Evolutionary conservation across 2,888 invertebrate species (phyloP), one percentile per base, ranked within the genome.

Genomic region (Acrobasis repandana): DNA sequence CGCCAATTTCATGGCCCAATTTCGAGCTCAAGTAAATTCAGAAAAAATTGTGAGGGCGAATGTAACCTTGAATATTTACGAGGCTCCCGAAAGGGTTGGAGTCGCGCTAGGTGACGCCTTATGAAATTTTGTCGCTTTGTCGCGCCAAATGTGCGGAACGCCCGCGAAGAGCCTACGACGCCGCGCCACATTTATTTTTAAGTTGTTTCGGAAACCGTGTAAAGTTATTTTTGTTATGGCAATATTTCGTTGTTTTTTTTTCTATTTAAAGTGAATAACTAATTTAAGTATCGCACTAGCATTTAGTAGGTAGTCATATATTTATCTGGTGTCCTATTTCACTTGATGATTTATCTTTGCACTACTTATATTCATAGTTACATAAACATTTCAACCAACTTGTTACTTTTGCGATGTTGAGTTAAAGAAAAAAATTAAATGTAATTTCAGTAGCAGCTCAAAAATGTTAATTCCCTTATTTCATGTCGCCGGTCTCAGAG

Each of bases 41-140:
- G 69, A 80, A 83, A 84, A 85, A 86, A 86, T 73, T 80, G 82
- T 78, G 77, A 80, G 77, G 79, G 70, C 73, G 73, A 79, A 77
- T 76, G 76, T 85, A 85, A 81, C 84, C 85, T 86, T 83, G 86
- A 86, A 87, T 88, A 87, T 88, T 88, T 84, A 88, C 83, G 81
- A 80, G 78, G 68, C 65, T 76, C 77, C 80, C 81, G 70, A 75
- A 84, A 85, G 85, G 83, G 83, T 83, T 83, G 66, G 65, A 66
- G 28, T n/a, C 14, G 62, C 63, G 62, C 49, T 48, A 60, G 57
- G 62, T 52, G 57, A 34, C 57, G 57, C 48, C 57, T 58, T 58
- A 58, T 58, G 58, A 58, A 58, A 58, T 58, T 58, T 58, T 49
- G 58, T 49, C 47, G 48, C 33, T 28, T 28, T 28, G 28, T 28